A percentile compares a stretch with the other conserved stretches of the same genome.
Evolutionary conservation across 1,140 invertebrate species (phyloP).

Genomic region (Aphidius gifuensis): DNA sequence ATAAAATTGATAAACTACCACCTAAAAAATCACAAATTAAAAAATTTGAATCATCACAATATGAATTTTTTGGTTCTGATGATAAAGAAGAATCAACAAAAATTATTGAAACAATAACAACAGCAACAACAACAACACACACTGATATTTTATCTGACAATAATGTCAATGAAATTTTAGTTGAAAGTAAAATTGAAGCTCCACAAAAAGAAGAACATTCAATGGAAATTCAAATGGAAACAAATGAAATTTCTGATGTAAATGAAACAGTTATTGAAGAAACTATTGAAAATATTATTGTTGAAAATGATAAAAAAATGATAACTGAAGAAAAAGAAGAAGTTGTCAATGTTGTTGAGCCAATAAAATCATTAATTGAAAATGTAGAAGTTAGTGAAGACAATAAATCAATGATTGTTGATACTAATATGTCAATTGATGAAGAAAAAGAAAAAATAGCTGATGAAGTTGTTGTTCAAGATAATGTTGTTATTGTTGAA

Average conservation of each 20-base stretch:
- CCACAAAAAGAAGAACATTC: not conserved
- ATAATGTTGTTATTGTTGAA: not conserved
- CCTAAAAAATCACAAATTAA: constrained; percentile 52
- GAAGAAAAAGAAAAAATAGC: not conserved
- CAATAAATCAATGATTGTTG: no score
- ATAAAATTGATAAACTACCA: constrained; percentile 38
- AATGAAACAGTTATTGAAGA: constrained; percentile 15
- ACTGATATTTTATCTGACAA: not conserved
- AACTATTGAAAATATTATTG: constrained; percentile 13
- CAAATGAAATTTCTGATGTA: not conserved
- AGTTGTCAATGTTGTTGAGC: constrained; percentile 9
- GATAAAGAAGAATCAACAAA: not conserved
- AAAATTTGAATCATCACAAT: constrained; percentile 49
- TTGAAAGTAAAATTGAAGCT: not conserved
- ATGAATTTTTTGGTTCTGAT: constrained; percentile 35
- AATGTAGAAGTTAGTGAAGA: no score
- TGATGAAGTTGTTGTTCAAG: not conserved
- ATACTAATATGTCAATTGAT: not conserved
- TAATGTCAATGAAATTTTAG: not conserved
- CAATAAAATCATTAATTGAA: not conserved
- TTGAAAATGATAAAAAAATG: not conserved
- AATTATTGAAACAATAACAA: no score
- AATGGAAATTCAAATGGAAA: constrained; percentile 1
- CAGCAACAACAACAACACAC: no score
- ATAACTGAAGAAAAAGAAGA: constrained; percentile 6